Base-by-base conservation (phyloP, 1,140 invertebrate genomes). In the Brachionus asplanchnoidis region DNA sequence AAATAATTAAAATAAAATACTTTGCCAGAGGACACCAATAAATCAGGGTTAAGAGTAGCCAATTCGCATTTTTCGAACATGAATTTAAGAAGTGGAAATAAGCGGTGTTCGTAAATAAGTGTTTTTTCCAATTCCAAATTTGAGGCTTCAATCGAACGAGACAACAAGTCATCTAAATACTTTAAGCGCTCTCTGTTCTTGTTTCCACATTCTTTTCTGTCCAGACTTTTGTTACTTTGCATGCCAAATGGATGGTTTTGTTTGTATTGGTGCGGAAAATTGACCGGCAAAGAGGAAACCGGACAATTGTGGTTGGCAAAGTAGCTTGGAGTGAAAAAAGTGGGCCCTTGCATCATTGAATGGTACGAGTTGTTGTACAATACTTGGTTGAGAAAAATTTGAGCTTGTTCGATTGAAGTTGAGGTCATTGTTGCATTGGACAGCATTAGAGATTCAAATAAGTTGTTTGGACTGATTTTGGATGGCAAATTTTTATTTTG, bases 11-110 rank as follows among this genome's bases (percentile, higher is more conserved):
- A 28, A 20, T 17, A 46, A 56, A 78, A 28, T 78, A 46, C 26
- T 53, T 80, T 56, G 0, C 87, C 87, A 86, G 88, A 87, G 84
- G 90, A 44, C 86, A 87, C 11, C 89, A 87, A 40, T 87, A 85
- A 14, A 73, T 89, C 88, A 7, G 88, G 85, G 0, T 88, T 87
- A 2, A 86, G 68, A 0, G 89, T 89, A 9, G 88, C 88, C 36
- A 87, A 86, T 85, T 90, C 90, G 87, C 90, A 90, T 85, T 89
- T 89, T 85, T 90, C 88, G 87, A 90, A 89, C 80, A 90, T 82
- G 80, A 89, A 84, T 2, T 87, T 87, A 86, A 90, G 86, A 68
- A 90, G 84, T 9, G 89, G 89, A 84, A 90, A 90, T 73, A 90
- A 84, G 6, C 89, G 89, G 85, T 90, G 90, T 36, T 68, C 65